phyloP scores from a whole-genome alignment of 2,113 vertebrate species.

The Saccopteryx leptura region DNA sequence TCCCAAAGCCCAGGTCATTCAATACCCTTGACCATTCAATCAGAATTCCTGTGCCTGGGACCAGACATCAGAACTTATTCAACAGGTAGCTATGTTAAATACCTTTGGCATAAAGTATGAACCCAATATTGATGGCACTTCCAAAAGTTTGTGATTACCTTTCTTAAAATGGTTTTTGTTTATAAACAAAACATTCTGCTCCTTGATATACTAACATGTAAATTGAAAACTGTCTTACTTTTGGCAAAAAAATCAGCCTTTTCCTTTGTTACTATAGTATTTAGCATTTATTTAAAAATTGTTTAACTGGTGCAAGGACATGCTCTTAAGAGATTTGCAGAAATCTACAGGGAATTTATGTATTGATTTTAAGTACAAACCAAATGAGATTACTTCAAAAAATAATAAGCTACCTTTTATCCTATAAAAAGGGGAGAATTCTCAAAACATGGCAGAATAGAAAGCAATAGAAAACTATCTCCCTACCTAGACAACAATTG shows the following conservation, averaged over 20 bases:
- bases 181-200: background rate
- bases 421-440: background rate
- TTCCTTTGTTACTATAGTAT: background rate
- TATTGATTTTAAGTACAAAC: background rate
- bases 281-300: conserved; percentile 7
- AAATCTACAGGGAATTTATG: background rate
- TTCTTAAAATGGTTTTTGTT: background rate
- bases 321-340: background rate
- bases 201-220: background rate
- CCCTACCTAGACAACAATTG: background rate
- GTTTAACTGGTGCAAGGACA: background rate
- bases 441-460: background rate
- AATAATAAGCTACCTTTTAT: background rate
- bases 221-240: conserved; percentile 2
- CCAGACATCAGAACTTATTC: background rate
- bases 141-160: background rate
- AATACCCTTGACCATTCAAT: background rate
- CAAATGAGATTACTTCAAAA: background rate
- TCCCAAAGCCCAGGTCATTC: background rate
- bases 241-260: background rate
- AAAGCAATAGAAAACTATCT: background rate
- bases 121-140: background rate
- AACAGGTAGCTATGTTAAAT: background rate
- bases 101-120: background rate
- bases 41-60: background rate